A percentile compares a stretch with the other conserved stretches of the same genome.
Conservation (phyloP, 2,797 vertebrate genomes). For the Neomorphus geoffroyi region DNA sequence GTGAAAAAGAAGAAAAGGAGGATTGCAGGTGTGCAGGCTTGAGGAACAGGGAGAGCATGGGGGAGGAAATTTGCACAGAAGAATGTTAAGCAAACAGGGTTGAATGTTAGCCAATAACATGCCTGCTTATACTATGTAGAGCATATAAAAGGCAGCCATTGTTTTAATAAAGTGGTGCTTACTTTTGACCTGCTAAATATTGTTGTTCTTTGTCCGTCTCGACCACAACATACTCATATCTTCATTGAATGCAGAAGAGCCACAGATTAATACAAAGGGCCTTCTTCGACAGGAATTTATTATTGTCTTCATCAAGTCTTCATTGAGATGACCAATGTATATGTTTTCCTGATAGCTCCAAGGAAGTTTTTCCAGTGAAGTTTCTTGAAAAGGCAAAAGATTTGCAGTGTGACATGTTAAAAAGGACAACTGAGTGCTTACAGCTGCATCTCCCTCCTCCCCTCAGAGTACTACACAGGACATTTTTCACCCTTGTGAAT, state of each 20-base stretch:
- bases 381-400: constrained; percentile 70
- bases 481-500: neutral
- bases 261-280: constrained; percentile 78
- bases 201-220: too few relatives aligned
- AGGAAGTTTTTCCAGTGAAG: constrained; percentile 71
- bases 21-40: too few relatives aligned
- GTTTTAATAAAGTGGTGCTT: too few relatives aligned
- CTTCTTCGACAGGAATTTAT: constrained; percentile 70
- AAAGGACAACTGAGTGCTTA: neutral
- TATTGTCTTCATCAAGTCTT: constrained; percentile 59
- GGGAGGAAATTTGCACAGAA: too few relatives aligned
- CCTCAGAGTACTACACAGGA: neutral
- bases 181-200: too few relatives aligned
- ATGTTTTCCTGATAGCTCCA: constrained; percentile 79
- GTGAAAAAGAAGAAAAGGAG: too few relatives aligned
- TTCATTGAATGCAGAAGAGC: constrained; percentile 72
- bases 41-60: too few relatives aligned
- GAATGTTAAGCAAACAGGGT: too few relatives aligned
- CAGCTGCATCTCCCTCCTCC: neutral
- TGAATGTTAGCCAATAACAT: too few relatives aligned
- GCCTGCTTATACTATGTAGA: too few relatives aligned
- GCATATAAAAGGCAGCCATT: too few relatives aligned
- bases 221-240: constrained; percentile 75
- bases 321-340: constrained; percentile 60
- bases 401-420: neutral